phyloP scores from a whole-genome alignment of 2,888 invertebrate species.

The Rhopalosiphum nymphaeae region DNA sequence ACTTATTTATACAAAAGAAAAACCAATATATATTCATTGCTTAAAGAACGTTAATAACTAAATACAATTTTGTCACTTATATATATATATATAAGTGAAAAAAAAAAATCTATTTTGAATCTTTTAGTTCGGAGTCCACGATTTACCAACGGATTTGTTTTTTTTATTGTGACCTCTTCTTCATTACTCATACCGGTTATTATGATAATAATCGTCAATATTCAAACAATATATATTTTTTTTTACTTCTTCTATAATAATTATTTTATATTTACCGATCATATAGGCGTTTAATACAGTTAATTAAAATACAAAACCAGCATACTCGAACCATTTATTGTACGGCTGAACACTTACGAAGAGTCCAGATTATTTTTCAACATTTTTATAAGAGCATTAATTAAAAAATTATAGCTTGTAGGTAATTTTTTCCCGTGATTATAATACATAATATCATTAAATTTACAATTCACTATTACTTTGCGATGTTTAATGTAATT shows the following conservation, averaged over 20 bases:
- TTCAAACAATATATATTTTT: background rate
- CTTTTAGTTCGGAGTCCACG: background rate
- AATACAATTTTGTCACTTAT: too few species aligned
- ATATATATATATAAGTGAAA: too few species aligned
- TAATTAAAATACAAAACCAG: too few species aligned
- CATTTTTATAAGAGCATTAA: background rate
- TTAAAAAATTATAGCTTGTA: background rate
- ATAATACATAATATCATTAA: background rate
- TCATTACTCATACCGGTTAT: background rate
- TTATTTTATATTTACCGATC: background rate
- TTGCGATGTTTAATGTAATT: background rate
- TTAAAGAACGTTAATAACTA: background rate
- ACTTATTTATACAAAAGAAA: too few species aligned
- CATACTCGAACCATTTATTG: background rate
- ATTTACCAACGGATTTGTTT: background rate
- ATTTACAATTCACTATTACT: background rate
- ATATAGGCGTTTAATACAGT: background rate
- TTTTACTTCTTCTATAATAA: background rate
- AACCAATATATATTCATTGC: too few species aligned
- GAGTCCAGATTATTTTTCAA: background rate
- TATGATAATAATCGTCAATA: background rate
- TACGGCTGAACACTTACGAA: background rate
- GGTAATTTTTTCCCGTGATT: background rate
- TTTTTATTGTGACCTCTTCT: background rate
- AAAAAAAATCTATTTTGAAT: background rate